Evolutionary conservation across 2,113 vertebrate species (phyloP).

Genomic region (Zeus faber): DNA sequence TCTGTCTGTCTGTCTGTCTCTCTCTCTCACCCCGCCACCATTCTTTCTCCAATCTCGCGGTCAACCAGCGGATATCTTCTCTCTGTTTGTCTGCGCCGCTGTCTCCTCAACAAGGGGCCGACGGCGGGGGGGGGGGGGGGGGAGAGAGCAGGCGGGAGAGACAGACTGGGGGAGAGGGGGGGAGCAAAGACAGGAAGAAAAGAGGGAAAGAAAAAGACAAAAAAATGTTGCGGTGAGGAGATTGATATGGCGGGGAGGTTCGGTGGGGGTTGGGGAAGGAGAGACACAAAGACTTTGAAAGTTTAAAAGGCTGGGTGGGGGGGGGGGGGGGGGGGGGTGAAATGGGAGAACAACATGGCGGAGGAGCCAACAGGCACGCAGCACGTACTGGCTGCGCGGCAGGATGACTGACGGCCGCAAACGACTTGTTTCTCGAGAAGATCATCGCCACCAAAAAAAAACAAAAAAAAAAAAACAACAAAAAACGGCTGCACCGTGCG

Average conservation of each 20-base stretch:
- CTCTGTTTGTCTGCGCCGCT: slow-evolving; percentile 57
- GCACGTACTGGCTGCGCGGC: background rate
- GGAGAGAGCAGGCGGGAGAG: slow-evolving; percentile 54
- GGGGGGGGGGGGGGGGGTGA: too few species aligned
- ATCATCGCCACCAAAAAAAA: slow-evolving; percentile 27
- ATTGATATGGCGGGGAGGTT: background rate
- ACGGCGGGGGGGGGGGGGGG: slow-evolving; percentile 17
- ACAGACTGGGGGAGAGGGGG: slow-evolving; percentile 29
- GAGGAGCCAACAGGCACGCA: slow-evolving; percentile 20
- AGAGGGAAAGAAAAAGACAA: background rate
- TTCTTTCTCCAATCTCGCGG: slow-evolving; percentile 60
- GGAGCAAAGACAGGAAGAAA: too few species aligned
- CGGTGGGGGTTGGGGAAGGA: slow-evolving; percentile 19
- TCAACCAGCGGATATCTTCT: slow-evolving; percentile 63
- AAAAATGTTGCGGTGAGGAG: slow-evolving; percentile 26
- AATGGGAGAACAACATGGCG: too few species aligned
- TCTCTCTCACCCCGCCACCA: slow-evolving; percentile 45
- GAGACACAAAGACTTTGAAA: slow-evolving; percentile 27
- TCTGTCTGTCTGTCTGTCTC: slow-evolving; percentile 36
- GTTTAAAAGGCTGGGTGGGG: slow-evolving; percentile 37
- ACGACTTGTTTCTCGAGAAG: slow-evolving; percentile 41
- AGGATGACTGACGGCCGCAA: slow-evolving; percentile 42
- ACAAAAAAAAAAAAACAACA: slow-evolving; percentile 13
- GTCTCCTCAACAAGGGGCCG: slow-evolving; percentile 63
- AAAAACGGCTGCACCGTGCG: slow-evolving; percentile 24